Percentiles rank a stretch among this genome's conserved stretches.
Evolutionary conservation across 2,797 vertebrate genomes (phyloP).

Genomic region (Morelia viridis): DNA sequence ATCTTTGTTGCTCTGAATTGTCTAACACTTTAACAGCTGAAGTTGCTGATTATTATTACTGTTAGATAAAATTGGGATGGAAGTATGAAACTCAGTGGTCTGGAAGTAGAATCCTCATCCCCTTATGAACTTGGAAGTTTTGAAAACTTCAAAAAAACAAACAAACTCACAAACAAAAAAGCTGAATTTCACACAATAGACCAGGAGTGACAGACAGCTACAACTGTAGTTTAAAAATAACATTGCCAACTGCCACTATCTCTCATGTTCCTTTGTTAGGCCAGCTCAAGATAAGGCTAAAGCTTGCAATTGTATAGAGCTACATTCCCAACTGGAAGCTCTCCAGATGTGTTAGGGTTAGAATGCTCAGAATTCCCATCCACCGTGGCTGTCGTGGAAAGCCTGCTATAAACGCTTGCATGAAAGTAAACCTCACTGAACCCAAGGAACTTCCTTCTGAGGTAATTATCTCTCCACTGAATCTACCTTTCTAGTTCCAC

Average conservation of each 20-base stretch:
- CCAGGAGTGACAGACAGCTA: neutral
- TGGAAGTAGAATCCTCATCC: neutral
- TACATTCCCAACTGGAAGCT: neutral
- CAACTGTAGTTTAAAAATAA: conserved; percentile 23
- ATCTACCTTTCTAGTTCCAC: neutral
- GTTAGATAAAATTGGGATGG: neutral
- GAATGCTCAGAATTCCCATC: neutral
- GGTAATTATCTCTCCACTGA: neutral
- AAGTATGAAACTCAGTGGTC: neutral
- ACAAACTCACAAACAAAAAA: neutral
- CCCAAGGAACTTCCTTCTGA: neutral
- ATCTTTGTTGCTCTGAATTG: neutral
- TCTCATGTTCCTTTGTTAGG: neutral
- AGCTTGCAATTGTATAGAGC: neutral
- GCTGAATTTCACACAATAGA: neutral
- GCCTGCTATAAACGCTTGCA: neutral
- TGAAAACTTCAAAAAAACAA: neutral
- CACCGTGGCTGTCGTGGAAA: neutral
- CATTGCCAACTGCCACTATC: neutral
- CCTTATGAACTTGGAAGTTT: neutral
- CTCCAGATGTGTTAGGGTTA: neutral
- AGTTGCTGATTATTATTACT: neutral
- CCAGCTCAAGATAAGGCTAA: conserved; percentile 2
- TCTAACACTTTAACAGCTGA: neutral
- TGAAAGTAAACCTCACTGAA: neutral